Conservation (phyloP, 2,888 invertebrate species). For the Apamea epomidion region DNA sequence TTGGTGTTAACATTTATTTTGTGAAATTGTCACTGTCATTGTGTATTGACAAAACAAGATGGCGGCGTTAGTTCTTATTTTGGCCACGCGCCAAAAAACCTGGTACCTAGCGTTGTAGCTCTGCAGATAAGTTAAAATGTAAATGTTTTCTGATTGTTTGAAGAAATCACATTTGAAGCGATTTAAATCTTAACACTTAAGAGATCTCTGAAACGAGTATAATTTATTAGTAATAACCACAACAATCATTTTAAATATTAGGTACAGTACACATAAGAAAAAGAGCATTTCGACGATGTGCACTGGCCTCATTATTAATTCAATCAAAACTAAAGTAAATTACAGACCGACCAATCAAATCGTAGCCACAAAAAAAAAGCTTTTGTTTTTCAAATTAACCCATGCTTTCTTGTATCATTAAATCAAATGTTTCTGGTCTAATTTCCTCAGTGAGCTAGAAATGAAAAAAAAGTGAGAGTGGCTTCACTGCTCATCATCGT, state of each 20-base stretch:
- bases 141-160: not conserved
- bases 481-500: constrained; percentile 54
- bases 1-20: no score
- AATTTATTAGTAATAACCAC: not conserved
- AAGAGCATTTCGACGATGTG: not conserved
- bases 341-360: constrained; percentile 13
- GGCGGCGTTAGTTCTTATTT: no score
- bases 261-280: not conserved
- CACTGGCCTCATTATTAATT: constrained; percentile 32
- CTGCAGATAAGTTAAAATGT: no score
- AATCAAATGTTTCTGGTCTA: constrained; percentile 63
- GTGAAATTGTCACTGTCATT: no score
- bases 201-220: not conserved
- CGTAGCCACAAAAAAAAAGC: constrained; percentile 1
- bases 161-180: not conserved
- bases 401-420: constrained; percentile 49
- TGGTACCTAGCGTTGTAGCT: no score
- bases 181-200: not conserved
- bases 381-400: constrained; percentile 45
- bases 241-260: not conserved
- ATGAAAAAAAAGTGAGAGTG: constrained; percentile 64
- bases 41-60: no score
- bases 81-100: no score
- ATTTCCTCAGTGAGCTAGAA: constrained; percentile 60
- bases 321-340: constrained; percentile 20